phyloP scores from a whole-genome alignment of 2,888 invertebrate genomes.

The Acleris laterana region DNA sequence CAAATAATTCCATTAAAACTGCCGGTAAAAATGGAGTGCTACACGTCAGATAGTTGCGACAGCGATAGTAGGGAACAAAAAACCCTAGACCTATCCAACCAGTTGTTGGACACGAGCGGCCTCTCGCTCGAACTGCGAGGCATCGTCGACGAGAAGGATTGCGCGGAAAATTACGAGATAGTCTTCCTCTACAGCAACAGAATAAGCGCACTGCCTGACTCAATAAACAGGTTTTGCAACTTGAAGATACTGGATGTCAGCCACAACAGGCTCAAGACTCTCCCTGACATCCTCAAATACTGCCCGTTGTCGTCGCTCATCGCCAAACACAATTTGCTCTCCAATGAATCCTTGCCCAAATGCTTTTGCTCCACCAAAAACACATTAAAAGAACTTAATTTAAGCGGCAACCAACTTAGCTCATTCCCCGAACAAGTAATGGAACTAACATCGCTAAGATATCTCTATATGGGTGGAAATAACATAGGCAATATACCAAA shows the following conservation, averaged over 20 bases:
- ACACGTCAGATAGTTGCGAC: slow-evolving; percentile 93
- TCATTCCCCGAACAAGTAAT: slow-evolving; percentile 94
- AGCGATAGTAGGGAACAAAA: slow-evolving; percentile 89
- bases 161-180: slow-evolving; percentile 86
- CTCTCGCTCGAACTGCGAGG: slow-evolving; percentile 84
- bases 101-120: slow-evolving; percentile 84
- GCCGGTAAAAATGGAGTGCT: slow-evolving; percentile 87
- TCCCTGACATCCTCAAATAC: slow-evolving; percentile 91
- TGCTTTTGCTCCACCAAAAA: slow-evolving; percentile 87
- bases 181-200: slow-evolving; percentile 95
- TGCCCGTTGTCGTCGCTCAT: slow-evolving; percentile 91
- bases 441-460: slow-evolving; percentile 89
- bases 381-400: slow-evolving; percentile 93
- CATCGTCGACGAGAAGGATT: slow-evolving; percentile 85
- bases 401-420: slow-evolving; percentile 95
- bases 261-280: slow-evolving; percentile 90
- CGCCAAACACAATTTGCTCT: slow-evolving; percentile 94
- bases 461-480: slow-evolving; percentile 96
- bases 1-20: slow-evolving; percentile 17
- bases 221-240: slow-evolving; percentile 87
- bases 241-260: slow-evolving; percentile 93
- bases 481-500: slow-evolving; percentile 91
- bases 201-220: slow-evolving; percentile 87
- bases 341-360: slow-evolving; percentile 94
- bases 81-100: slow-evolving; percentile 86